phyloP scores from a whole-genome alignment of 2,888 invertebrate species.

The Brachylomia viminalis region DNA sequence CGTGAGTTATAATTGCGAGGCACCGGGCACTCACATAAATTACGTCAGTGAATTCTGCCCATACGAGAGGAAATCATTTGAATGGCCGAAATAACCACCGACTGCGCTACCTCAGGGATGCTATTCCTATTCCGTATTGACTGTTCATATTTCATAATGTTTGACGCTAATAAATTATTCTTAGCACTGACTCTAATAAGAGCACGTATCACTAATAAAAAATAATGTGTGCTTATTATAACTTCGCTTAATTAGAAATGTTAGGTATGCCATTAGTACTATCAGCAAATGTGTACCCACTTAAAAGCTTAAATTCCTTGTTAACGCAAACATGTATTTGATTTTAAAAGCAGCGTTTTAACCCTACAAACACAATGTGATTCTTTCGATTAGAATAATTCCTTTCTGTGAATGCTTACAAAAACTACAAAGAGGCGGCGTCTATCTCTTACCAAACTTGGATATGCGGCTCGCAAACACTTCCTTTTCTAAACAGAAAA shows the following conservation, averaged over 20 bases:
- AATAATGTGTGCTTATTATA: constrained; percentile 47
- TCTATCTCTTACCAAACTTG: constrained; percentile 76
- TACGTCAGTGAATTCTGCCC: constrained; percentile 59
- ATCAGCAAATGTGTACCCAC: constrained; percentile 2
- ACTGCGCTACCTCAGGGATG: constrained; percentile 53
- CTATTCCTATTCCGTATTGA: constrained; percentile 70
- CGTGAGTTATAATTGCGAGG: constrained; percentile 52
- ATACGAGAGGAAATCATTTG: constrained; percentile 63
- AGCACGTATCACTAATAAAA: constrained; percentile 43
- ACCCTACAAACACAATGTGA: constrained; percentile 41
- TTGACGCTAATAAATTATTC: constrained; percentile 64
- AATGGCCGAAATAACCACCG: constrained; percentile 65
- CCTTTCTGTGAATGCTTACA: constrained; percentile 69
- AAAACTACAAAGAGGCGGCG: constrained; percentile 64
- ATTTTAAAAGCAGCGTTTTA: constrained; percentile 31
- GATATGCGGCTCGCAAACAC: constrained; percentile 71
- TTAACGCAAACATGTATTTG: constrained; percentile 19
- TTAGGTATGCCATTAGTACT: constrained; percentile 4
- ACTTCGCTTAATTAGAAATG: constrained; percentile 39
- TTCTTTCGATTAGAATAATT: constrained; percentile 64
- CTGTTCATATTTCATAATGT: constrained; percentile 66
- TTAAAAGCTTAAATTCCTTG: constrained; percentile 26
- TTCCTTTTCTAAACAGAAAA: constrained; percentile 78
- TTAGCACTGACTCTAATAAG: constrained; percentile 47
- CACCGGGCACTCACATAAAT: constrained; percentile 51